Conservation (phyloP, 2,888 invertebrate genomes). For the Cistogaster globosa region DNA sequence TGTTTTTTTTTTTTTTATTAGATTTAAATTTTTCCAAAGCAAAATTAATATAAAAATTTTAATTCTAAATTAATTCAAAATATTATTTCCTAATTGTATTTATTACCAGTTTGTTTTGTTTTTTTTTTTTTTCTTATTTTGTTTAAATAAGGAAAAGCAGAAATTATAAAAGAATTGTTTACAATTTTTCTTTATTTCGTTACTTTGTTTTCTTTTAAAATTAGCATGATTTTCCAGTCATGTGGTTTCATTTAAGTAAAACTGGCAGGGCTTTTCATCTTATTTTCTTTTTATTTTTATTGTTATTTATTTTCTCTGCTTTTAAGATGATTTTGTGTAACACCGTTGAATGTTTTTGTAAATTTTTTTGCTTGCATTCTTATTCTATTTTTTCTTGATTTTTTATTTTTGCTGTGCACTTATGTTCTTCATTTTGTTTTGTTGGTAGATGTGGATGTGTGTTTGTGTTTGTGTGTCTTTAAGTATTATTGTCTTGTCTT, state of each 20-base stretch:
- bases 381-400: not conserved
- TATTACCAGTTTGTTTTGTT: slow-evolving; percentile 18
- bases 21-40: too few relatives aligned
- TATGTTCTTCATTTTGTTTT: slow-evolving; percentile 25
- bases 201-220: slow-evolving; percentile 53
- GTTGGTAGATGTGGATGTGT: slow-evolving; percentile 25
- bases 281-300: slow-evolving; percentile 4
- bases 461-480: not conserved
- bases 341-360: not conserved
- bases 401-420: not conserved
- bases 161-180: slow-evolving; percentile 11
- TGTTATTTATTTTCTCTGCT: slow-evolving; percentile 16
- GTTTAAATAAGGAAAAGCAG: not conserved
- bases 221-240: slow-evolving; percentile 70
- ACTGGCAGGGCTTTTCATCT: slow-evolving; percentile 47
- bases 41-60: too few relatives aligned
- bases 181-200: slow-evolving; percentile 27
- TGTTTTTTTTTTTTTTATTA: too few relatives aligned
- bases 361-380: too few relatives aligned
- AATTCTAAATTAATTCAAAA: not conserved
- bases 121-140: slow-evolving; percentile 11
- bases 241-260: slow-evolving; percentile 69
- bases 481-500: slow-evolving; percentile 38
- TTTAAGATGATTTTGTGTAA: slow-evolving; percentile 53
- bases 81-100: not conserved